phyloP scores from a whole-genome alignment of 2,113 vertebrate species.

The Thamnophis sirtalis region DNA sequence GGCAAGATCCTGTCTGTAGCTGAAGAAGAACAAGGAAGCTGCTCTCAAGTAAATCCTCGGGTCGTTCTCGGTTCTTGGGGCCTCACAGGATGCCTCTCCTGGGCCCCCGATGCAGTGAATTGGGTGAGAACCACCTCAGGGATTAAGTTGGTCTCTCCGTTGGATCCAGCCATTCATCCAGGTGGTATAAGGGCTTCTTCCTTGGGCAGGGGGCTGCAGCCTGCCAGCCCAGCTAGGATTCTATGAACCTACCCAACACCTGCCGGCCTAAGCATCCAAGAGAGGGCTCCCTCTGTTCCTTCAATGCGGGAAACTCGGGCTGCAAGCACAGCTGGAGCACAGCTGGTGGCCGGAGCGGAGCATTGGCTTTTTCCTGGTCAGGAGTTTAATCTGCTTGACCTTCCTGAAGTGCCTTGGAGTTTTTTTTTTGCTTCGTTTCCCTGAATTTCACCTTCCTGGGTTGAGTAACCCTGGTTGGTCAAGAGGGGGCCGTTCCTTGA shows the following conservation, averaged over 20 bases:
- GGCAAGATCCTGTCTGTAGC: too few relatives aligned
- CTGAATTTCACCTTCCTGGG: not conserved
- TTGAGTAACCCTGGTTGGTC: not conserved
- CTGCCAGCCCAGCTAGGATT: too few relatives aligned
- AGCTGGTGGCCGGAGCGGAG: not conserved
- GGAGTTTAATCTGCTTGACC: not conserved
- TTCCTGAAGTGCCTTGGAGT: not conserved
- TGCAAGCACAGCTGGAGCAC: not conserved
- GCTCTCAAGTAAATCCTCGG: too few relatives aligned
- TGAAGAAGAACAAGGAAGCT: too few relatives aligned
- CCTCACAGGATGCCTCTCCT: not conserved
- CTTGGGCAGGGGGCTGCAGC: too few relatives aligned
- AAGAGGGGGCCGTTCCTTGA: not conserved
- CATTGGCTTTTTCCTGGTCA: not conserved
- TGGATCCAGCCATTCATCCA: not conserved
- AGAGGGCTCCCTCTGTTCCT: not conserved
- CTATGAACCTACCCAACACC: not conserved
- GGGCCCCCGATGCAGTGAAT: not conserved
- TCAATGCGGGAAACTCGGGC: not conserved
- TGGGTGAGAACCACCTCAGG: not conserved
- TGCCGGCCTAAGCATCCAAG: not conserved
- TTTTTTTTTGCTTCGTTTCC: not conserved
- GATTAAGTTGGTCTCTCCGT: not conserved
- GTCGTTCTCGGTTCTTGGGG: too few relatives aligned
- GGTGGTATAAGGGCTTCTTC: too few relatives aligned